These are phyloP conservation scores for Lichenostomus cassidix DNA, from an alignment of 2,113 vertebrate genomes.

Conservation along the genomic window DNA sequence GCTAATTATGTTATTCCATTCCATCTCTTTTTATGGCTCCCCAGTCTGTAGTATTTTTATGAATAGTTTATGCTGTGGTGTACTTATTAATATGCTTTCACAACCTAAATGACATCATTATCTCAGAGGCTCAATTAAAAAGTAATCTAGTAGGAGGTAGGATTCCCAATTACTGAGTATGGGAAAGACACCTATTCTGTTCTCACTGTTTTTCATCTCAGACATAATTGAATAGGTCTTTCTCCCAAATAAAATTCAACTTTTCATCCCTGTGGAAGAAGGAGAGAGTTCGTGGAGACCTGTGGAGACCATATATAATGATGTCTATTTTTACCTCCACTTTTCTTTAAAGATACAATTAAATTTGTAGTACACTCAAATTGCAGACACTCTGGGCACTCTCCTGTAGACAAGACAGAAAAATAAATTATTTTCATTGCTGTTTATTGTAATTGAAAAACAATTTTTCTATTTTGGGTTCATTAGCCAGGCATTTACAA, in stretches of 20 bases:
- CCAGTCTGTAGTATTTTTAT: conserved; percentile 6
- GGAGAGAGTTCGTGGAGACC: not conserved
- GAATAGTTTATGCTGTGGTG: not conserved
- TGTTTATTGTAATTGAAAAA: conserved; percentile 6
- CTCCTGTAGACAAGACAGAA: not conserved
- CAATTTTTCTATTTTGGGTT: not conserved
- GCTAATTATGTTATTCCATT: not conserved
- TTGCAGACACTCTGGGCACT: not conserved
- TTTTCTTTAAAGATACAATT: conserved; percentile 6
- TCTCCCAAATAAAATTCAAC: not conserved
- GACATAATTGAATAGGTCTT: not conserved
- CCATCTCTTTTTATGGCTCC: not conserved
- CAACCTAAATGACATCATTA: conserved; percentile 29
- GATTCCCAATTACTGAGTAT: conserved; percentile 16
- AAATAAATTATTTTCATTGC: not conserved
- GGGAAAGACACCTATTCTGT: not conserved
- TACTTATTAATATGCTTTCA: not conserved
- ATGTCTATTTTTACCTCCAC: not conserved
- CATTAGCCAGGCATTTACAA: not conserved
- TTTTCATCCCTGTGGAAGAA: conserved; percentile 33
- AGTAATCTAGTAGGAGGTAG: not conserved
- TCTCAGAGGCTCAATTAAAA: conserved; percentile 46
- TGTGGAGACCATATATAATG: not conserved
- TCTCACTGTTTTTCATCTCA: conserved; percentile 16
- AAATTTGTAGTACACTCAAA: not conserved